These are phyloP conservation scores for Tenodera sinensis DNA, from an alignment of 2,888 invertebrate species.

Conservation along the genomic window DNA sequence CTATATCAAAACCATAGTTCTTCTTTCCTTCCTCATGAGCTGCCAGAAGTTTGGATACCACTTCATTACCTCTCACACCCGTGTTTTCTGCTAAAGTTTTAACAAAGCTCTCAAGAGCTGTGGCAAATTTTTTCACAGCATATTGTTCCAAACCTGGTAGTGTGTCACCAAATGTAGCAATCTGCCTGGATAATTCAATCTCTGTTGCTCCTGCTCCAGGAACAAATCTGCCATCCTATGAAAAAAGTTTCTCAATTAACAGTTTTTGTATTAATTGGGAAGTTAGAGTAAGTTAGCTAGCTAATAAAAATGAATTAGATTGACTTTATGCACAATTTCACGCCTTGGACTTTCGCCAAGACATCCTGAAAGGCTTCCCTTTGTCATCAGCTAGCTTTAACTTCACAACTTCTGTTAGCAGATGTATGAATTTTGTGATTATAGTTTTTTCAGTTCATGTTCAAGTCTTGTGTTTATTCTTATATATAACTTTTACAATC, in stretches of 20 bases:
- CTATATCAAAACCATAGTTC: slow-evolving; percentile 82
- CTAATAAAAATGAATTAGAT: no score
- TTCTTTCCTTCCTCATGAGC: slow-evolving; percentile 88
- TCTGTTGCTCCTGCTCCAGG: slow-evolving; percentile 96
- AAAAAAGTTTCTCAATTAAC: neutral
- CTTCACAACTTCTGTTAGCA: no score
- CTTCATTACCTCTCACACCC: slow-evolving; percentile 82
- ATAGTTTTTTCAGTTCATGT: no score
- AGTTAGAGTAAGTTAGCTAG: no score
- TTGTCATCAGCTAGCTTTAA: no score
- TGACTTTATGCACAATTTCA: no score
- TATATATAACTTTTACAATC: no score
- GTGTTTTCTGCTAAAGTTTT: slow-evolving; percentile 93
- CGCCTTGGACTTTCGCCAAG: no score
- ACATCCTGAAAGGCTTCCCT: no score
- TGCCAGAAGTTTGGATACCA: slow-evolving; percentile 84
- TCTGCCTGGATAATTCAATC: slow-evolving; percentile 84
- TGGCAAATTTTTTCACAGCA: slow-evolving; percentile 89
- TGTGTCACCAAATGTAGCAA: slow-evolving; percentile 85
- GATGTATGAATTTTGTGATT: no score
- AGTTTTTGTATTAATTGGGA: no score
- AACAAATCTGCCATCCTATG: slow-evolving; percentile 62
- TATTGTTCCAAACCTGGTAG: slow-evolving; percentile 95
- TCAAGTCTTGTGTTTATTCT: no score
- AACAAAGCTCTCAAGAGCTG: slow-evolving; percentile 85